Evolutionary conservation across 2,888 invertebrate genomes (phyloP).

Genomic region (Rhamphomyia laevipes): DNA sequence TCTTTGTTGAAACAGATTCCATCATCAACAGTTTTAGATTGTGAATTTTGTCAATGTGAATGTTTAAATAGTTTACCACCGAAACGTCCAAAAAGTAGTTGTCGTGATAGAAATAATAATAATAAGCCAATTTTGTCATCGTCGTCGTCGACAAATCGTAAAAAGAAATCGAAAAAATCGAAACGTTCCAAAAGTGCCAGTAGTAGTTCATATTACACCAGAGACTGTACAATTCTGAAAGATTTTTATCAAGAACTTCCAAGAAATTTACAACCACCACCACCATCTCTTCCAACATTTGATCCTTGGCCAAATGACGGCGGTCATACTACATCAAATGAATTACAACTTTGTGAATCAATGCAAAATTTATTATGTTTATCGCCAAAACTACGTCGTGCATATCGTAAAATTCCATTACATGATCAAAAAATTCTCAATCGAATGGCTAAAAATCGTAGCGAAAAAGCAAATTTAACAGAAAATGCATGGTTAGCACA

Average conservation of each 20-base stretch:
- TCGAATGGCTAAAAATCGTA: conserved; percentile 35
- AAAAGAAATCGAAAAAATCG: neutral
- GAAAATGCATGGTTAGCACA: conserved; percentile 36
- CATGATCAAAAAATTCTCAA: conserved; percentile 36
- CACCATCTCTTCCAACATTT: neutral
- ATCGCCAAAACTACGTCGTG: conserved; percentile 27
- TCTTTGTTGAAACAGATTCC: too few relatives aligned
- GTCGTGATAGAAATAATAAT: too few relatives aligned
- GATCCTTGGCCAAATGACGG: neutral
- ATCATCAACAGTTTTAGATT: too few relatives aligned
- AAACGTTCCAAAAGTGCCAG: conserved; percentile 29
- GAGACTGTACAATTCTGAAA: conserved; percentile 7
- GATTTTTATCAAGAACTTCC: conserved; percentile 5
- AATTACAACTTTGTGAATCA: conserved; percentile 21
- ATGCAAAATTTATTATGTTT: conserved; percentile 32
- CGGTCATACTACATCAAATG: neutral
- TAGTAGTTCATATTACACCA: conserved; percentile 14
- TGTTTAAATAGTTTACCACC: too few relatives aligned
- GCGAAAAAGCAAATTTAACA: conserved; percentile 25
- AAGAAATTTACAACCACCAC: neutral
- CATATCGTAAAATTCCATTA: conserved; percentile 28
- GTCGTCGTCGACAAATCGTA: neutral
- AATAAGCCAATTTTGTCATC: neutral
- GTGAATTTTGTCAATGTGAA: too few relatives aligned
- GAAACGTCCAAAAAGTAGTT: too few relatives aligned